A percentile compares a stretch with the other conserved stretches of the same genome.
phyloP scores from a whole-genome alignment of 2,888 invertebrate species.

The Ophion ventricosus region DNA sequence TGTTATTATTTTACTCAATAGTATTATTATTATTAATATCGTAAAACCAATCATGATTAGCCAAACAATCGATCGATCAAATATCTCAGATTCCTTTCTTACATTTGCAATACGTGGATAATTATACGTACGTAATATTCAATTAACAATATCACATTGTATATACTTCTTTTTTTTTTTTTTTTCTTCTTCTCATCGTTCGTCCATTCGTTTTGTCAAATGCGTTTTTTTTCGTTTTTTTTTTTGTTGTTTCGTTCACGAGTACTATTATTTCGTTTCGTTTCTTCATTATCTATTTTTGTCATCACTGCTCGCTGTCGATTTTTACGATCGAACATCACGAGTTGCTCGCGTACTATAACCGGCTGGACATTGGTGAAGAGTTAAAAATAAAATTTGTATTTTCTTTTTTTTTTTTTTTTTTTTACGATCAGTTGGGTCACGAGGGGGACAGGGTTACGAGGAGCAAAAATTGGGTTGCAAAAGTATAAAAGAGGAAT shows the following conservation, averaged over 20 bases:
- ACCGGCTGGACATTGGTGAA: slow-evolving; percentile 61
- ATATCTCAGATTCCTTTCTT: slow-evolving; percentile 70
- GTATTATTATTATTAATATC: slow-evolving; percentile 77
- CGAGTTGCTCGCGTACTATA: slow-evolving; percentile 62
- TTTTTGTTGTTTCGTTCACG: slow-evolving; percentile 61
- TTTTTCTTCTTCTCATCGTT: slow-evolving; percentile 64
- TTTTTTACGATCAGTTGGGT: slow-evolving; percentile 54
- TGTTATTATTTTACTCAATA: slow-evolving; percentile 77
- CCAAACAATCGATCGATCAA: slow-evolving; percentile 72
- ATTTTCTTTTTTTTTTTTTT: slow-evolving; percentile 24
- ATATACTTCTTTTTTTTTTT: slow-evolving; percentile 73
- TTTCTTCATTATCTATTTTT: slow-evolving; percentile 62
- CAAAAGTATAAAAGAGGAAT: slow-evolving; percentile 45
- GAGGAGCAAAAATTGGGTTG: slow-evolving; percentile 10
- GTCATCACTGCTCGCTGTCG: slow-evolving; percentile 53
- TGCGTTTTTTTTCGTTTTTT: slow-evolving; percentile 66
- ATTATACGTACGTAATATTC: slow-evolving; percentile 73
- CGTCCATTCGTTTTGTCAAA: slow-evolving; percentile 64
- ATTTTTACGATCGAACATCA: slow-evolving; percentile 57
- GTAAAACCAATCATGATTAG: slow-evolving; percentile 74
- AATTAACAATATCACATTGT: slow-evolving; percentile 81
- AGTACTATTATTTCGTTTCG: slow-evolving; percentile 62
- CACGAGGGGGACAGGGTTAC: slow-evolving; percentile 52
- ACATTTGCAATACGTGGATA: slow-evolving; percentile 70
- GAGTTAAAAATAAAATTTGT: slow-evolving; percentile 47